Evolutionary conservation across 2,888 invertebrate genomes (phyloP).

Genomic region (Agrotis ipsilon): DNA sequence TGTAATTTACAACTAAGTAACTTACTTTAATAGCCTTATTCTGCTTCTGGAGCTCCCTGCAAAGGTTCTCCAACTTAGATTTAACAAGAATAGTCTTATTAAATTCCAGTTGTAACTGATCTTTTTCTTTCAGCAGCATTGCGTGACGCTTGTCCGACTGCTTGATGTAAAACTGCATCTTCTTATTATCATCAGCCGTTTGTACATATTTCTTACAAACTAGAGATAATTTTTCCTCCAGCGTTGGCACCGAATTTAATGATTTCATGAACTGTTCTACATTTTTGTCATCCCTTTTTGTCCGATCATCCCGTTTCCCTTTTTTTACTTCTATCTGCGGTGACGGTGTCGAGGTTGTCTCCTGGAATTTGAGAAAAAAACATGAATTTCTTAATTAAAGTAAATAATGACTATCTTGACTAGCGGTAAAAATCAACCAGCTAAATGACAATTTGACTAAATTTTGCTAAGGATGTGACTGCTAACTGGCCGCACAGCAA

Average conservation of each 20-base stretch:
- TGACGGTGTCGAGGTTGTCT: slow-evolving; percentile 69
- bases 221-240: slow-evolving; percentile 93
- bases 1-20: background rate
- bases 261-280: slow-evolving; percentile 93
- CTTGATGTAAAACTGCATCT: slow-evolving; percentile 90
- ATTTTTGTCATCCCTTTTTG: slow-evolving; percentile 91
- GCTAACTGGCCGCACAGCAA: too few species aligned
- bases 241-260: slow-evolving; percentile 89
- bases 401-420: too few species aligned
- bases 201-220: slow-evolving; percentile 95
- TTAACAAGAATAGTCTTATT: slow-evolving; percentile 96
- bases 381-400: background rate
- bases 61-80: slow-evolving; percentile 96
- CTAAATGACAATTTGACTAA: too few species aligned
- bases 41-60: slow-evolving; percentile 97
- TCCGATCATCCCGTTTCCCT: slow-evolving; percentile 83
- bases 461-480: too few species aligned
- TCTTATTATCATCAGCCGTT: slow-evolving; percentile 93
- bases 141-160: slow-evolving; percentile 92
- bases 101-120: slow-evolving; percentile 95
- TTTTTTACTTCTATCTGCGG: slow-evolving; percentile 76
- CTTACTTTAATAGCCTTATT: slow-evolving; percentile 97
- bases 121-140: slow-evolving; percentile 94
- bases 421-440: too few species aligned
- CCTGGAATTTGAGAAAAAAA: slow-evolving; percentile 69